A percentile compares a stretch with the other conserved stretches of the same genome.
These are phyloP conservation scores for Nymphicus hollandicus DNA, from an alignment of 2,113 vertebrate genomes.

Conservation along the genomic window DNA sequence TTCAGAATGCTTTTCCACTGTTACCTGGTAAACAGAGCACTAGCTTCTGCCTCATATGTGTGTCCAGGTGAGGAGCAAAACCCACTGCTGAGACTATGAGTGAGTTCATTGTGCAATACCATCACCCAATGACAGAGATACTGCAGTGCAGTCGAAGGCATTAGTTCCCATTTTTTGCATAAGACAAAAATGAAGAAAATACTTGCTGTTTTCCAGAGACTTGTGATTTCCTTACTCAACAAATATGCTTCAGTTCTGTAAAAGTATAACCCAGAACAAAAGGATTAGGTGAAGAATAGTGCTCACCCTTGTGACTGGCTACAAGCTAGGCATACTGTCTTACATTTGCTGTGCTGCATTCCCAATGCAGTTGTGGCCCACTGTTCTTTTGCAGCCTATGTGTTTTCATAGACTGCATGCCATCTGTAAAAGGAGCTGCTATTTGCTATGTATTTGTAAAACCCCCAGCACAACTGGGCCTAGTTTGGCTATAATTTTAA, in stretches of 20 bases:
- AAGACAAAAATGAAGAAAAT: background rate
- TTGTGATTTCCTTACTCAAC: background rate
- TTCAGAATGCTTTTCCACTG: background rate
- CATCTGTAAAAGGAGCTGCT: background rate
- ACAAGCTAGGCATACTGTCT: background rate
- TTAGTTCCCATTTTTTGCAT: background rate
- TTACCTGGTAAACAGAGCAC: background rate
- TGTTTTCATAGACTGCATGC: background rate
- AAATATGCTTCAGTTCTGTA: background rate
- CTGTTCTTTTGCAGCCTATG: background rate
- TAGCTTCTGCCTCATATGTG: background rate
- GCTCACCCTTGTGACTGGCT: background rate
- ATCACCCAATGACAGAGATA: background rate
- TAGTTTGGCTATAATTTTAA: background rate
- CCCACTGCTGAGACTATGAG: background rate
- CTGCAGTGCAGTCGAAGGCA: background rate
- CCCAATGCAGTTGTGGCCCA: background rate
- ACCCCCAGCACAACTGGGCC: background rate
- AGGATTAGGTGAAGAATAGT: background rate
- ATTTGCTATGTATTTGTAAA: background rate
- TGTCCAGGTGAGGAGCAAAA: background rate
- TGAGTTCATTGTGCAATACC: background rate
- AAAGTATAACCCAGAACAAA: background rate
- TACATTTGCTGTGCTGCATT: background rate
- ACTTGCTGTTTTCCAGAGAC: background rate